Evolutionary conservation across 2,888 invertebrate species (phyloP).

Genomic region (Pseudanteris insignis): DNA sequence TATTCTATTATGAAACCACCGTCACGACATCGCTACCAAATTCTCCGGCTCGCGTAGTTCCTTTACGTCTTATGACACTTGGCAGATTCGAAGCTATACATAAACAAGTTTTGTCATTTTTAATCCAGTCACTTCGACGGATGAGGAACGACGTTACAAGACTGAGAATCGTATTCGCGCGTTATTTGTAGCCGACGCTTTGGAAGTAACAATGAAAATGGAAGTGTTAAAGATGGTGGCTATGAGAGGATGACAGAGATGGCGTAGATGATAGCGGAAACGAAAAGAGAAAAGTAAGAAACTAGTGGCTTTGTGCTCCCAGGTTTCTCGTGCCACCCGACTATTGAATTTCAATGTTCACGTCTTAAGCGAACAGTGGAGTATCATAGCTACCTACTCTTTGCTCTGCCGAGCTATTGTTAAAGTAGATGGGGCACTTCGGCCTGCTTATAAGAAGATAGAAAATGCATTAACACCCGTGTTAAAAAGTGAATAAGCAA

Average conservation of each 20-base stretch:
- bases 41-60: too few relatives aligned
- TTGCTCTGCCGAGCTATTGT: conserved; percentile 37
- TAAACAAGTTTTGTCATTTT: too few relatives aligned
- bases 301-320: conserved; percentile 38
- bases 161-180: too few relatives aligned
- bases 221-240: conserved; percentile 25
- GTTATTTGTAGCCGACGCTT: background rate
- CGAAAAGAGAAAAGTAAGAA: conserved; percentile 34
- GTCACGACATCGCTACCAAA: too few relatives aligned
- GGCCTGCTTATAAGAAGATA: conserved; percentile 28
- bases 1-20: too few relatives aligned
- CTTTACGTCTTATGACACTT: too few relatives aligned
- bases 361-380: conserved; percentile 36
- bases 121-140: too few relatives aligned
- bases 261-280: conserved; percentile 6
- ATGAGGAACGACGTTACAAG: too few relatives aligned
- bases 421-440: conserved; percentile 43
- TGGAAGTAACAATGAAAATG: conserved; percentile 24
- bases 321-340: conserved; percentile 48
- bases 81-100: too few relatives aligned
- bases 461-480: conserved; percentile 45
- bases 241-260: conserved; percentile 29
- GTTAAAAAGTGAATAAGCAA: conserved; percentile 29
- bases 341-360: conserved; percentile 55
- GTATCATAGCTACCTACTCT: conserved; percentile 34